Percentiles rank a stretch among this genome's conserved stretches.
phyloP scores from a whole-genome alignment of 2,113 vertebrate genomes.

The Erythrocercus mccallii region DNA sequence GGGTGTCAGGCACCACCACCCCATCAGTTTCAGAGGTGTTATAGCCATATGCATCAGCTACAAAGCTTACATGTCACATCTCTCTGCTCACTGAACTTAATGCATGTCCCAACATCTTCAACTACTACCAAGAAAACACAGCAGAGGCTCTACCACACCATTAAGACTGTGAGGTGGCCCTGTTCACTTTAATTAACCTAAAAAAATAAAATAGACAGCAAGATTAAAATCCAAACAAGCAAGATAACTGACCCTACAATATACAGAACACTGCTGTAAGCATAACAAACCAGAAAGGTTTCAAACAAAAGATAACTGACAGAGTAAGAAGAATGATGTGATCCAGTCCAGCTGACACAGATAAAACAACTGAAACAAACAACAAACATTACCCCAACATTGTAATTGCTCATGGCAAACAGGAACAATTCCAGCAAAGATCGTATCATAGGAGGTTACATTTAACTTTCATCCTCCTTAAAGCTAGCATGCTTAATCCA shows the following conservation, averaged over 20 bases:
- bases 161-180: not conserved
- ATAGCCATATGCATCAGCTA: not conserved
- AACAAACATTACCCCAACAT: not conserved
- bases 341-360: not conserved
- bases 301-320: not conserved
- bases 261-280: not conserved
- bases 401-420: not conserved
- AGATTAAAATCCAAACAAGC: not conserved
- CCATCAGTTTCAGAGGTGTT: not conserved
- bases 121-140: not conserved
- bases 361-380: not conserved
- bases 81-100: not conserved
- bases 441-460: not conserved
- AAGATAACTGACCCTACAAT: rapidly evolving
- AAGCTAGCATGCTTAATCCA: not conserved
- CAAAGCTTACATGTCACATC: not conserved
- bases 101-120: not conserved
- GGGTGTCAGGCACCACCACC: not conserved
- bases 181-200: not conserved
- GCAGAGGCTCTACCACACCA: not conserved
- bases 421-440: not conserved
- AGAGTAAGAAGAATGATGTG: not conserved
- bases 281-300: not conserved
- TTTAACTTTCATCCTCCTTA: not conserved
- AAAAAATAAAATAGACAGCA: not conserved